These are phyloP conservation scores for Pelobates cultripes DNA, from an alignment of 2,797 vertebrate species.

Conservation along the genomic window DNA sequence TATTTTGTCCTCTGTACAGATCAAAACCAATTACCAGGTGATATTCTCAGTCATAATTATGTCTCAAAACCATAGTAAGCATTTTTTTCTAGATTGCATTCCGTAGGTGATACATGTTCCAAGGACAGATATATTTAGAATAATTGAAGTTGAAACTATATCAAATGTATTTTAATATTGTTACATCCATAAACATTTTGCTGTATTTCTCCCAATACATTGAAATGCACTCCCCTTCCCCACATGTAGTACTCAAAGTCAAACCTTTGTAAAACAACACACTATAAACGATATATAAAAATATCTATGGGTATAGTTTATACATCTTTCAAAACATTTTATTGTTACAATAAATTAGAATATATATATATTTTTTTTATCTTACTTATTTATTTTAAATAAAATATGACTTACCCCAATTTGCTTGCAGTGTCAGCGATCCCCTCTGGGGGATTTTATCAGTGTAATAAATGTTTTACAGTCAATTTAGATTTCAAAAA, in stretches of 20 bases:
- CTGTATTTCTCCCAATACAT: background rate
- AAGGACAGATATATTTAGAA: conserved; percentile 20
- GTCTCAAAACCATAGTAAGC: conserved; percentile 31
- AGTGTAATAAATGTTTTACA: conserved; percentile 51
- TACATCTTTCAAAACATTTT: too few relatives aligned
- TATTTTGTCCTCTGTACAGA: conserved; percentile 48
- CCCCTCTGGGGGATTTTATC: conserved; percentile 41
- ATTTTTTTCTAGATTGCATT: conserved; percentile 39
- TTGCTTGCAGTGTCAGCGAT: conserved; percentile 22
- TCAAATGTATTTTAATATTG: conserved; percentile 1
- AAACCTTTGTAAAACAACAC: background rate
- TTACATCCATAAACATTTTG: background rate
- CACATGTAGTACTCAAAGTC: background rate
- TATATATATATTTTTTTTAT: too few relatives aligned
- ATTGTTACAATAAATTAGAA: too few relatives aligned
- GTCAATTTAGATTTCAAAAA: conserved; percentile 54
- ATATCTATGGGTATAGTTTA: background rate
- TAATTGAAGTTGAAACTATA: conserved; percentile 29
- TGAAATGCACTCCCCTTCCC: too few relatives aligned
- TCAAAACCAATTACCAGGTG: conserved; percentile 52
- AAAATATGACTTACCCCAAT: conserved; percentile 25
- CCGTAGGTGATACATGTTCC: conserved; percentile 22
- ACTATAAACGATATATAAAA: conserved; percentile 5
- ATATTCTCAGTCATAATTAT: conserved; percentile 51
- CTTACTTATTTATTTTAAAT: background rate